A percentile compares a stretch with the other conserved stretches of the same genome.
Evolutionary conservation across 1,140 invertebrate species (phyloP).

Genomic region (Galendromus occidentalis): DNA sequence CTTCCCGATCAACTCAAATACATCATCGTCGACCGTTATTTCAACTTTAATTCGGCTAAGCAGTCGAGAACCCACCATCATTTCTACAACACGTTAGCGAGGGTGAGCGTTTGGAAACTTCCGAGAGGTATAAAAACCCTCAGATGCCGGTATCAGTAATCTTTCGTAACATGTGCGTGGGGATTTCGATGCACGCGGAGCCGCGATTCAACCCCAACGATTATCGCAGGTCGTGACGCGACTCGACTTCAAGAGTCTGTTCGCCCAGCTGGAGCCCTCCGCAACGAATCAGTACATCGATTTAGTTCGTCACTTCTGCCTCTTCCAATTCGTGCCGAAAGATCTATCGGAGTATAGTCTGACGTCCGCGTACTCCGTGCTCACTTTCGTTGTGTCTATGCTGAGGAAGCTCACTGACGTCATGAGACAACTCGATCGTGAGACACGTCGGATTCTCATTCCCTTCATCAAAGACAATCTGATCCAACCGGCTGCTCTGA

Average conservation of each 20-base stretch:
- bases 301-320: background rate
- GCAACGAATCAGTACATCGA: background rate
- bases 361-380: background rate
- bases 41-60: background rate
- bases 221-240: background rate
- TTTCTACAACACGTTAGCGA: background rate
- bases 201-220: no score
- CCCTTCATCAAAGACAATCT: constrained; percentile 3
- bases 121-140: background rate
- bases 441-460: background rate
- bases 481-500: background rate
- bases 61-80: background rate
- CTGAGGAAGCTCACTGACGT: background rate
- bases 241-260: background rate
- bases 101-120: background rate
- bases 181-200: no score
- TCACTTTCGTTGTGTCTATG: background rate
- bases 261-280: background rate
- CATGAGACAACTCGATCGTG: background rate
- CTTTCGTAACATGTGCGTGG: no score
- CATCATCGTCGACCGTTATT: background rate
- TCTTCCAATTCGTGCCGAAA: background rate
- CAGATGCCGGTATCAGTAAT: no score
- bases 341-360: background rate
- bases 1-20: constrained; percentile 7